phyloP scores from a whole-genome alignment of 2,888 invertebrate genomes.

The Trissolcus japonicus region DNA sequence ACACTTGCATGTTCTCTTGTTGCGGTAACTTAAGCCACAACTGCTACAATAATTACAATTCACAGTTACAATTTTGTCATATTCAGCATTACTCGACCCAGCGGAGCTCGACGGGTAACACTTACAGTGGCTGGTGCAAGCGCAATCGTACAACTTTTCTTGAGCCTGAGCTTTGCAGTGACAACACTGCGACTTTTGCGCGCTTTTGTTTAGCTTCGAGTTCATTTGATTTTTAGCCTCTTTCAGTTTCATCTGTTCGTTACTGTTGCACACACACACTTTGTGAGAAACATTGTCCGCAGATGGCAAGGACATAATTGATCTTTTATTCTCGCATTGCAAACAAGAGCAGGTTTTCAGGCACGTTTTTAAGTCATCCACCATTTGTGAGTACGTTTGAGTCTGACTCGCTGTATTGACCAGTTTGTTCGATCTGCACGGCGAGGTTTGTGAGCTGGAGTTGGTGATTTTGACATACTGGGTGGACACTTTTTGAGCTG shows the following conservation, averaged over 20 bases:
- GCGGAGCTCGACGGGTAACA: constrained; percentile 1
- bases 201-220: constrained; percentile 62
- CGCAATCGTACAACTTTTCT: constrained; percentile 31
- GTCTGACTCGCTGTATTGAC: constrained; percentile 15
- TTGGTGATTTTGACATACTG: constrained; percentile 51
- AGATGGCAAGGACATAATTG: constrained; percentile 9
- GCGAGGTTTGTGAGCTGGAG: constrained; percentile 60
- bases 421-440: not conserved
- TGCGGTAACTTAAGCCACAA: constrained; percentile 68
- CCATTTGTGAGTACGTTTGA: constrained; percentile 15
- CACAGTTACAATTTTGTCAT: constrained; percentile 16
- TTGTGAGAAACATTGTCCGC: not conserved
- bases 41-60: constrained; percentile 64
- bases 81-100: constrained; percentile 39
- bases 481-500: constrained; percentile 51
- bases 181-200: constrained; percentile 15
- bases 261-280: constrained; percentile 20
- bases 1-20: constrained; percentile 65
- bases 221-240: constrained; percentile 72
- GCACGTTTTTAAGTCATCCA: not conserved
- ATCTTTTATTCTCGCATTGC: constrained; percentile 2
- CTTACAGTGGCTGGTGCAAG: constrained; percentile 58
- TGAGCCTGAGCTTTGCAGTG: not conserved
- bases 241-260: constrained; percentile 62
- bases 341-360: constrained; percentile 10